phyloP scores from a whole-genome alignment of 2,113 vertebrate species.

The Lathamus discolor region DNA sequence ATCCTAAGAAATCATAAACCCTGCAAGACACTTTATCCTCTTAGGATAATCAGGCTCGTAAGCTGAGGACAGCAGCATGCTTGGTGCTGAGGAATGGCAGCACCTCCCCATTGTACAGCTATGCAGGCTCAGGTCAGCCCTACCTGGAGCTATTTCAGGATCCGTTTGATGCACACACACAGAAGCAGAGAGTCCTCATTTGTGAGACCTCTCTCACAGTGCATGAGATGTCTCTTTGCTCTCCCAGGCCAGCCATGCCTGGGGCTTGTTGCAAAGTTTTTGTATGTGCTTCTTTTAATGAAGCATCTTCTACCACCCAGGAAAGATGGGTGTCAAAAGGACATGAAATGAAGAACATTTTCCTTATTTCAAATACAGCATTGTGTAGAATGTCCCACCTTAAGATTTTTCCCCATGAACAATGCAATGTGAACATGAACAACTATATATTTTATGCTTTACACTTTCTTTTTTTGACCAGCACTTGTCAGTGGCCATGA shows the following conservation, averaged over 20 bases:
- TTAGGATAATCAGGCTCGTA: neutral
- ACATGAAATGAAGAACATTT: neutral
- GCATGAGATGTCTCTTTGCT: accelerated
- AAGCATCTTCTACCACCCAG: neutral
- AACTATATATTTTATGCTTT: neutral
- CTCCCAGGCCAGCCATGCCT: neutral
- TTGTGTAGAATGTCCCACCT: neutral
- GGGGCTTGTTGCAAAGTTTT: neutral
- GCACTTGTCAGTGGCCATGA: neutral
- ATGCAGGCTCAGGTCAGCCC: neutral
- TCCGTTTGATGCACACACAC: neutral
- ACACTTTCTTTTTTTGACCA: neutral
- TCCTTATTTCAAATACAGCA: neutral
- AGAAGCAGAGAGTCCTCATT: accelerated
- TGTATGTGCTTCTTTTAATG: neutral
- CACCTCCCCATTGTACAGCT: neutral
- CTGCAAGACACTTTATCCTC: neutral
- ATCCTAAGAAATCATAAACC: conserved; percentile 21
- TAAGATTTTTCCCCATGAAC: accelerated
- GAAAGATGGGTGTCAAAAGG: neutral
- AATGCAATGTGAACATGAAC: neutral
- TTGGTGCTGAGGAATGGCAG: neutral
- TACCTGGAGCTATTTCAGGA: accelerated
- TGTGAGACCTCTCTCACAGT: neutral
- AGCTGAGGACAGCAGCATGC: neutral